Evolutionary conservation across 1,140 invertebrate genomes (phyloP).

Genomic region (Drosophila pseudoobscura): DNA sequence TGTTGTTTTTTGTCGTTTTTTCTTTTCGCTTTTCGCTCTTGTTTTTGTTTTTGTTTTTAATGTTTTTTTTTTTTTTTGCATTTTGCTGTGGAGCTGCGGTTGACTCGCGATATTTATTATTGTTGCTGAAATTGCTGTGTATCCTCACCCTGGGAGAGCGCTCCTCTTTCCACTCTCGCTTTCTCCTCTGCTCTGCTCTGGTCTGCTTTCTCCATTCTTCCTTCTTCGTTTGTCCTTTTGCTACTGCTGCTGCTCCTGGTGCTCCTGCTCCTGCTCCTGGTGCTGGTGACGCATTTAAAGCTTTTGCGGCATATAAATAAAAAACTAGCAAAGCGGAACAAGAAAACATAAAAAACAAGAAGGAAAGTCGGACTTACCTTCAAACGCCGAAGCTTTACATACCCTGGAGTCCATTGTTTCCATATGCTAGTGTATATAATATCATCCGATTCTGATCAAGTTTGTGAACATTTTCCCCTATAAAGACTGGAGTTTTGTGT

Average conservation of each 20-base stretch:
- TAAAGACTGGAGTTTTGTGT: no score
- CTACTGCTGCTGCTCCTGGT: conserved; percentile 29
- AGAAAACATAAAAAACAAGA: conserved; percentile 38
- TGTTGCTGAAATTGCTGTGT: conserved; percentile 80
- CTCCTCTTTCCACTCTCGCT: conserved; percentile 1
- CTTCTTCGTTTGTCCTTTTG: neutral
- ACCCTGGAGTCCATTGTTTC: no score
- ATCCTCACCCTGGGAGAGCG: conserved; percentile 44
- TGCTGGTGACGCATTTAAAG: conserved; percentile 78
- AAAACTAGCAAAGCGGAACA: conserved; percentile 68
- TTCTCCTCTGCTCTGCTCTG: neutral
- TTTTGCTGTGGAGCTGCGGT: conserved; percentile 70
- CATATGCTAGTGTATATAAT: no score
- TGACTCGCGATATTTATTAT: conserved; percentile 80
- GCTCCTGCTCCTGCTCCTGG: conserved; percentile 31
- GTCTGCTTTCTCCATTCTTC: neutral
- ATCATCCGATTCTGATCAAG: no score
- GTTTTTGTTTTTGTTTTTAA: conserved; percentile 22
- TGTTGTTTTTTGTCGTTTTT: conserved; percentile 22
- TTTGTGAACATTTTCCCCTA: no score
- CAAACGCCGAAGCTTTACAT: neutral
- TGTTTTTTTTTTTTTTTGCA: conserved; percentile 36
- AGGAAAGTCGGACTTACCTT: conserved; percentile 8
- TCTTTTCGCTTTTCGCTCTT: conserved; percentile 10
- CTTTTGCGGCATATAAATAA: conserved; percentile 79